Conservation (phyloP, 2,888 invertebrate species). For the Brachyptera risi region DNA sequence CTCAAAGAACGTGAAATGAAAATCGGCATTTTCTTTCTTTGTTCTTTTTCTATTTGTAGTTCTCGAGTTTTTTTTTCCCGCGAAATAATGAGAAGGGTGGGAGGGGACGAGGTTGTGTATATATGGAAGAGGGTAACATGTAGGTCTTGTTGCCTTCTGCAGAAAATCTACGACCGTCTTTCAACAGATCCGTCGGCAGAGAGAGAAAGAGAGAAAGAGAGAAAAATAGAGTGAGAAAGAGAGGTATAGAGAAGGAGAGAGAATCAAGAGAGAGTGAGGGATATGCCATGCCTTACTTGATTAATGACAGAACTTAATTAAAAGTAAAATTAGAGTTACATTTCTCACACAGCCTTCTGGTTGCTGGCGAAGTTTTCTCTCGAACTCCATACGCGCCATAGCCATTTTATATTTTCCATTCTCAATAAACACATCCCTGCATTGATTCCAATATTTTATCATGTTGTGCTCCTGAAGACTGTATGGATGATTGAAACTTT, state of each 20-base stretch:
- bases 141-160: slow-evolving; percentile 11
- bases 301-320: slow-evolving; percentile 52
- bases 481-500: background rate
- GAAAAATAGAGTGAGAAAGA: no score
- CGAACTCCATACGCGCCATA: no score
- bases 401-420: no score
- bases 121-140: slow-evolving; percentile 15
- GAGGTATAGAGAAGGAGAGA: no score
- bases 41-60: slow-evolving; percentile 7
- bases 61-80: no score
- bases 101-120: slow-evolving; percentile 10
- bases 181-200: background rate
- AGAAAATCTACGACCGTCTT: background rate
- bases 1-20: slow-evolving; percentile 2
- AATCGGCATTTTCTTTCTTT: slow-evolving; percentile 15
- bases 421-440: no score
- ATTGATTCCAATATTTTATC: background rate
- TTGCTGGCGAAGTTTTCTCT: no score
- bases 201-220: no score
- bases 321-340: slow-evolving; percentile 46
- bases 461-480: background rate
- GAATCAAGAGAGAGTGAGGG: no score
- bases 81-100: no score
- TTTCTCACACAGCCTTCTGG: slow-evolving; percentile 39
- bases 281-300: no score